Base-by-base conservation (phyloP, 1,140 invertebrate genomes). In the Diorhabda sublineata region DNA sequence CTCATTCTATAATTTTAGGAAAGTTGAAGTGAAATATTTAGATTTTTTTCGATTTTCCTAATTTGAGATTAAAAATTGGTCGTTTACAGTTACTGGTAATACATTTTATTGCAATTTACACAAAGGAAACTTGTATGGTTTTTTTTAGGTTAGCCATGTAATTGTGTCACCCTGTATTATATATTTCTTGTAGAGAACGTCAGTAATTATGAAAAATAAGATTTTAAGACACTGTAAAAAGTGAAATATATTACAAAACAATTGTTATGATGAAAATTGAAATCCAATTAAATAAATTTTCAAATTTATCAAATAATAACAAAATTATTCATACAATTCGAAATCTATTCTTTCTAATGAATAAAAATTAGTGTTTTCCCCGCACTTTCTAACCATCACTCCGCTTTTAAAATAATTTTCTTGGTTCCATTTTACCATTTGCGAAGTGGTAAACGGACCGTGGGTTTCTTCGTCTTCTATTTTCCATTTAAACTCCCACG, bases 401-500 rank as follows among this genome's bases (percentile, higher is more conserved):
- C 92, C 93, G 69, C 85, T 87, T 80, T 92, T 91, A 78, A 98
- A 98, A 74, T 94, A 91, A 2, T 93, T 92, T 69, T 94, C 91
- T 64, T 90, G 85, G 0, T 88, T 85, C 94, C 95, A 97, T 63
- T 90, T 87, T 43, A 91, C 83, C 96, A 98, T 98, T 84, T 97
- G 90, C 61, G 88, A 82, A 42, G 91, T 92, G 0, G 88, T 86
- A 81, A 91, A 92, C 1, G 96, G 96, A 2, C 96, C 96, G 74
- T 94, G 89, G 8, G 95, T 82, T 79, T 91, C 87, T 11, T 90
- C 87, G 62, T 92, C 90, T 70, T 89, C 86, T 77, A 94, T 88
- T 45, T 89, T 89, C 92, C 92, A 94, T 83, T 95, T 97, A 73
- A 94, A 93, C 80, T 97, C 94, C 96, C 96, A 98, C 76, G 85